Percentiles rank a stretch among this genome's conserved stretches.
Conservation (phyloP, 2,888 invertebrate genomes). For the Halictus quadricinctus region DNA sequence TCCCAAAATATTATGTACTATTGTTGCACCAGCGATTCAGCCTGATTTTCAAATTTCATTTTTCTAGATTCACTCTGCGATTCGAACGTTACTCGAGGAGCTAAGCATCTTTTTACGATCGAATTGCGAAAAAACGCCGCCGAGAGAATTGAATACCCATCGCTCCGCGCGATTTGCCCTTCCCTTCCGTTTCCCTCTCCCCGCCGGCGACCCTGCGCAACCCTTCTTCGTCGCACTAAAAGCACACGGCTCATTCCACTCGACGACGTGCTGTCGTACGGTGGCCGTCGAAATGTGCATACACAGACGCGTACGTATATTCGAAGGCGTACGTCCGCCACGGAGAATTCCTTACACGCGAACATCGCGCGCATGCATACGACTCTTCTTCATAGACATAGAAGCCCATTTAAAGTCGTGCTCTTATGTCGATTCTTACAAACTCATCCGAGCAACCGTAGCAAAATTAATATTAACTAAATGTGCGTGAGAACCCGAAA, state of each 20-base stretch:
- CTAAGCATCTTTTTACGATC: background rate
- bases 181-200: slow-evolving; percentile 13
- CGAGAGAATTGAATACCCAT: slow-evolving; percentile 29
- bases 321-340: slow-evolving; percentile 14
- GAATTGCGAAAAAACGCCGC: slow-evolving; percentile 7
- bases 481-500: too few species aligned
- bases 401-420: slow-evolving; percentile 10
- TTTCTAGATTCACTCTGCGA: background rate
- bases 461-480: too few species aligned
- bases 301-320: slow-evolving; percentile 8
- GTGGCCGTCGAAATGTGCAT: slow-evolving; percentile 44
- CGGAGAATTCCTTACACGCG: slow-evolving; percentile 31
- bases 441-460: background rate
- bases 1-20: background rate
- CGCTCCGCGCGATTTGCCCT: slow-evolving; percentile 20
- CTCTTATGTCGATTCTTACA: slow-evolving; percentile 23
- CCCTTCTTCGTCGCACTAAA: slow-evolving; percentile 51
- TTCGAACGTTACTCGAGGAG: background rate
- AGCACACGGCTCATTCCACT: slow-evolving; percentile 64
- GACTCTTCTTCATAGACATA: slow-evolving; percentile 8
- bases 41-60: background rate
- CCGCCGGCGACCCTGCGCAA: slow-evolving; percentile 35
- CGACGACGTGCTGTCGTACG: slow-evolving; percentile 67
- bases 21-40: background rate
- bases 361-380: slow-evolving; percentile 11